A percentile compares a stretch with the other conserved stretches of the same genome.
These are phyloP conservation scores for Malthinus seriepunctatus DNA, from an alignment of 2,888 invertebrate genomes.

Conservation along the genomic window DNA sequence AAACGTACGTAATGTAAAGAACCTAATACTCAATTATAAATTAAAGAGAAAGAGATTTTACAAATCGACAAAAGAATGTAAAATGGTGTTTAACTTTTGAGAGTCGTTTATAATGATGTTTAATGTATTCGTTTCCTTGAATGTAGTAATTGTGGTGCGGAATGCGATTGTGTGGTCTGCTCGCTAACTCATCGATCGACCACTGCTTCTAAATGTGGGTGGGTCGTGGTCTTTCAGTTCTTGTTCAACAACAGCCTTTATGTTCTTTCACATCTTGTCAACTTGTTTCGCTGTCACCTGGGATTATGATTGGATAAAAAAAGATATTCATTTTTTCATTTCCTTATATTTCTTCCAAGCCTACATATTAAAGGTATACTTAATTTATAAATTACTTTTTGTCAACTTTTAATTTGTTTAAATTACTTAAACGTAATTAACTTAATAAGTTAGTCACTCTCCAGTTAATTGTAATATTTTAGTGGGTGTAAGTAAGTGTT, in stretches of 20 bases:
- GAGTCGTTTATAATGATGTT: neutral
- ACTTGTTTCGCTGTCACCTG: slow-evolving; percentile 9
- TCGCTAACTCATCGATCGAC: slow-evolving; percentile 20
- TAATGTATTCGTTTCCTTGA: slow-evolving; percentile 6
- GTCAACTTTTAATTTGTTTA: no score
- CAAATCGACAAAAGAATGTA: no score
- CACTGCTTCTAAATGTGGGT: slow-evolving; percentile 17
- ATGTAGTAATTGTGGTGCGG: slow-evolving; percentile 10
- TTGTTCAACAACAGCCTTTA: slow-evolving; percentile 20
- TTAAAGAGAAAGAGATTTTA: no score
- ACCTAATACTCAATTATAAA: no score
- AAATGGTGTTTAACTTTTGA: neutral
- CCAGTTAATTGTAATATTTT: no score
- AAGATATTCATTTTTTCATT: neutral
- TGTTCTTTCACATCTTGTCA: slow-evolving; percentile 15
- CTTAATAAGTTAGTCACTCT: no score
- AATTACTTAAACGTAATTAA: no score
- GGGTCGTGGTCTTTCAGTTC: slow-evolving; percentile 18
- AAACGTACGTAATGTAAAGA: no score
- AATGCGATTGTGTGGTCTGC: slow-evolving; percentile 20
- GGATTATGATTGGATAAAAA: slow-evolving; percentile 6
- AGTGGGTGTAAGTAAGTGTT: no score
- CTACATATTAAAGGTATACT: no score
- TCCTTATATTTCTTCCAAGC: no score
- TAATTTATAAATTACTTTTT: no score